phyloP scores from a whole-genome alignment of 2,888 invertebrate genomes.

The Atrina japonica region DNA sequence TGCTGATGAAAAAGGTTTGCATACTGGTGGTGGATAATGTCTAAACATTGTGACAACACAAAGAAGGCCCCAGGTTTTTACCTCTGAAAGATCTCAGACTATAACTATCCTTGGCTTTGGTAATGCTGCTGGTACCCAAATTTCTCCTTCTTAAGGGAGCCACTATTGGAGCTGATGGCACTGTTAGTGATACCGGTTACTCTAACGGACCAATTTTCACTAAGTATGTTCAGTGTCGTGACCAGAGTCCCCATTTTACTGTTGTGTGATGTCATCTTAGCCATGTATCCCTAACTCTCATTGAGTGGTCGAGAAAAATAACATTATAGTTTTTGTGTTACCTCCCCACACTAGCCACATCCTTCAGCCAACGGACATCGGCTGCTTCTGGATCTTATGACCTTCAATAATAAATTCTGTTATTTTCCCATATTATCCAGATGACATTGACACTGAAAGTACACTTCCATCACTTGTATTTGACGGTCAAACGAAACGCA shows the following conservation, averaged over 20 bases:
- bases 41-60: constrained; percentile 10
- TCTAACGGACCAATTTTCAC: constrained; percentile 39
- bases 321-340: constrained; percentile 46
- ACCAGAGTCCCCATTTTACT: constrained; percentile 14
- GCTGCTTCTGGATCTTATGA: constrained; percentile 41
- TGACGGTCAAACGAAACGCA: neutral
- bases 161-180: constrained; percentile 33
- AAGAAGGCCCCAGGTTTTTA: constrained; percentile 20
- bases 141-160: constrained; percentile 36
- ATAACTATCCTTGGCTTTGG: constrained; percentile 34
- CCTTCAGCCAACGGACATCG: constrained; percentile 40
- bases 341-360: constrained; percentile 45
- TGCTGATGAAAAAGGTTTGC: constrained; percentile 43
- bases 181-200: constrained; percentile 33
- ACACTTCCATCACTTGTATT: constrained; percentile 10
- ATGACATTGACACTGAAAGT: neutral
- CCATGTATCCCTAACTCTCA: constrained; percentile 37
- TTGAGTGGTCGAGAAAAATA: constrained; percentile 38
- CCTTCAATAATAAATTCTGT: constrained; percentile 33
- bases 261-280: constrained; percentile 47
- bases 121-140: constrained; percentile 27
- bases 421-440: constrained; percentile 27
- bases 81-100: constrained; percentile 32
- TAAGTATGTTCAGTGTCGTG: constrained; percentile 25
- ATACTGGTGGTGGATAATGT: constrained; percentile 3